Percentiles rank a stretch among this genome's conserved stretches.
phyloP scores from a whole-genome alignment of 2,888 invertebrate species.

The Ectemnius continuus region DNA sequence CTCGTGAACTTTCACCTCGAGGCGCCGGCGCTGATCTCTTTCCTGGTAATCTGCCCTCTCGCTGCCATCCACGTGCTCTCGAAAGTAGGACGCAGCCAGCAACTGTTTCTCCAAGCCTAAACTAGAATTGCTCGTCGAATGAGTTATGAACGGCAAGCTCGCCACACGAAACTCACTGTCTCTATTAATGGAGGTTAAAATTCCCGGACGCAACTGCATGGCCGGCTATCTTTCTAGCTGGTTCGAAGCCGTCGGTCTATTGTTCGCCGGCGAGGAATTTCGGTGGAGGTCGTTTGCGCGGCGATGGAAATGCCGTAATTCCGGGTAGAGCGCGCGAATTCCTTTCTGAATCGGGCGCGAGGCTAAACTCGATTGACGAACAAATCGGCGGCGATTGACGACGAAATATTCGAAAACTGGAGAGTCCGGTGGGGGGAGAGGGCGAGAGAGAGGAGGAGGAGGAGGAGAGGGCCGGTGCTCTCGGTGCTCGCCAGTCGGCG shows the following conservation, averaged over 20 bases:
- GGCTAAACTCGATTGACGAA: constrained; percentile 55
- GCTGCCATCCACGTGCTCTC: not conserved
- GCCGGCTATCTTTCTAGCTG: no score
- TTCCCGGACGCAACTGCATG: no score
- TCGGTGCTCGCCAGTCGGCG: constrained; percentile 6
- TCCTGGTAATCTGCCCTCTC: constrained; percentile 1
- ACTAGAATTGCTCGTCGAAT: no score
- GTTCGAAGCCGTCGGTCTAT: no score
- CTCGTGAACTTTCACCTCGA: constrained; percentile 42
- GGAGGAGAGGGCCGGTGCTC: no score
- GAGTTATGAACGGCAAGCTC: no score
- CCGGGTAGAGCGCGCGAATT: constrained; percentile 36
- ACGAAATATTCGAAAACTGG: constrained; percentile 68
- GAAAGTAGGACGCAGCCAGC: constrained; percentile 13
- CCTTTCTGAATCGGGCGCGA: constrained; percentile 32
- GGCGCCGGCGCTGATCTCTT: constrained; percentile 14
- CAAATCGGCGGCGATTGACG: constrained; percentile 50
- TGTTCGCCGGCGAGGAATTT: not conserved
- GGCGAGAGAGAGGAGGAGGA: no score
- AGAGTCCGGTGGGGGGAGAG: no score
- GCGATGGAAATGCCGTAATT: constrained; percentile 37
- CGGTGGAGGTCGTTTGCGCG: not conserved
- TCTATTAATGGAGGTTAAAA: no score
- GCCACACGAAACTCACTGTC: no score
- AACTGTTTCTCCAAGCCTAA: not conserved